Evolutionary conservation across 30 jellyfish, hydroid and myxozoan genomes (phyloP).

Genomic region (Hydra vulgaris): DNA sequence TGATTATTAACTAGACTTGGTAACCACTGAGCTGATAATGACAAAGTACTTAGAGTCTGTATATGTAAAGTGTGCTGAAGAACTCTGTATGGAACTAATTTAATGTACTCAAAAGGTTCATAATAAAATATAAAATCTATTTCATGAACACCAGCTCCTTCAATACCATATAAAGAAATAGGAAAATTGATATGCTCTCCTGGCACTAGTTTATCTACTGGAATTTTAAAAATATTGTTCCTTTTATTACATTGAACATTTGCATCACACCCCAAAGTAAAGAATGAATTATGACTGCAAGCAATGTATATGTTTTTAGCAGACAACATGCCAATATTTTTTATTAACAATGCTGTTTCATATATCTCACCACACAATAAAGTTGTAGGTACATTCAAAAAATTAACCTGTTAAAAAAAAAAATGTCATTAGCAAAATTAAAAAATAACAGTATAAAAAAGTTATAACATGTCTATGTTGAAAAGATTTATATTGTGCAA

Average conservation of each 20-base stretch:
- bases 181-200: slow-evolving; percentile 55
- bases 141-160: slow-evolving; percentile 83
- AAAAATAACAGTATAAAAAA: no score
- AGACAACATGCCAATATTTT: slow-evolving; percentile 49
- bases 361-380: slow-evolving; percentile 87
- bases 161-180: slow-evolving; percentile 49
- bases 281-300: slow-evolving; percentile 55
- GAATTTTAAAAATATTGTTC: slow-evolving; percentile 37
- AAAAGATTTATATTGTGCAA: no score
- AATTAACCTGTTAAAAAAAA: slow-evolving; percentile 47
- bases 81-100: slow-evolving; percentile 55
- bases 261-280: slow-evolving; percentile 47
- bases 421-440: no score
- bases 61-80: slow-evolving; percentile 67
- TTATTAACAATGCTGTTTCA: slow-evolving; percentile 41
- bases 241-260: not conserved
- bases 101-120: slow-evolving; percentile 45
- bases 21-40: slow-evolving; percentile 28
- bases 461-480: no score
- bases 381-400: slow-evolving; percentile 67
- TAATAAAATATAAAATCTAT: slow-evolving; percentile 65
- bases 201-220: slow-evolving; percentile 45
- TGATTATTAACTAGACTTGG: not conserved
- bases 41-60: slow-evolving; percentile 73
- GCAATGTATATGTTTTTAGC: slow-evolving; percentile 44